Conservation (phyloP, 2,888 invertebrate genomes). For the Cenopis cana region DNA sequence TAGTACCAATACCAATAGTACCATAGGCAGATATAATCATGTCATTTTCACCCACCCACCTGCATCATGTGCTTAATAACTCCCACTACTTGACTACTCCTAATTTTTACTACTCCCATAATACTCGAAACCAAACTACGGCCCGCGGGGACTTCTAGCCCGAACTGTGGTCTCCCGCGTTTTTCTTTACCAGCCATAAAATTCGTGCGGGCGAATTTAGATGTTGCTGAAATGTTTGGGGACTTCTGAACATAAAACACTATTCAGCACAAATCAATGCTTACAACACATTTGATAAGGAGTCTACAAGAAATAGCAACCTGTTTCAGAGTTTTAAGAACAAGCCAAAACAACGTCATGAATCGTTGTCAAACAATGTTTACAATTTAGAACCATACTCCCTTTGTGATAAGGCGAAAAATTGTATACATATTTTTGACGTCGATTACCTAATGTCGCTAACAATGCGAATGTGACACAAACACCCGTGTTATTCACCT, state of each 20-base stretch:
- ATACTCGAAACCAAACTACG: too few relatives aligned
- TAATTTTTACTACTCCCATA: too few relatives aligned
- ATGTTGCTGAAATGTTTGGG: too few relatives aligned
- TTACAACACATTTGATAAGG: neutral
- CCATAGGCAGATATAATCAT: too few relatives aligned
- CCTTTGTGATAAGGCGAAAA: neutral
- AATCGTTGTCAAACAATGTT: neutral
- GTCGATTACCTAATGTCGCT: neutral
- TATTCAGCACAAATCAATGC: neutral
- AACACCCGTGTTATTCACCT: conserved; percentile 40
- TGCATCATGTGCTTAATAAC: neutral
- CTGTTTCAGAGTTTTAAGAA: neutral
- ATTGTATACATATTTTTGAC: neutral
- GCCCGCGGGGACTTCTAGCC: too few relatives aligned
- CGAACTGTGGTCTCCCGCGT: too few relatives aligned
- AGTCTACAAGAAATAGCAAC: neutral
- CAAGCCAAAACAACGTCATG: conserved; percentile 1
- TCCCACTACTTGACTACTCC: neutral
- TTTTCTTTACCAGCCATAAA: too few relatives aligned
- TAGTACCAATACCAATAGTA: too few relatives aligned
- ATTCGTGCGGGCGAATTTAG: too few relatives aligned
- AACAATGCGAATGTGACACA: conserved; percentile 33
- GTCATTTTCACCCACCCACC: too few relatives aligned
- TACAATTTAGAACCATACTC: neutral
- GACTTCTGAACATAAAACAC: too few relatives aligned